Conservation (phyloP, 2,888 invertebrate species). For the Neelides folsomi region DNA sequence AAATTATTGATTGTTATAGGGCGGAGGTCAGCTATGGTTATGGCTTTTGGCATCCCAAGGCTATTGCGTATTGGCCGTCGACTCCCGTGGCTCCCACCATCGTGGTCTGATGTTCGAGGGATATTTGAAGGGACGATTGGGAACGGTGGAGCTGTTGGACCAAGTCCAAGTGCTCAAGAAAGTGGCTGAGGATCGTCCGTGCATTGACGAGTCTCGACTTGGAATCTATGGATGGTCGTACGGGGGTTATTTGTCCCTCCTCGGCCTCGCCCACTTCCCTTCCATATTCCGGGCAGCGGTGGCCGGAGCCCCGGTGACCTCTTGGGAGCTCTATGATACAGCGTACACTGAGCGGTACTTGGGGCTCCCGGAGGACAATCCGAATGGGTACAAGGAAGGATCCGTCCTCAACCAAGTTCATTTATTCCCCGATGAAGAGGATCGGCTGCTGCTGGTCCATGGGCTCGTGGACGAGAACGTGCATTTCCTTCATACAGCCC, state of each 20-base stretch:
- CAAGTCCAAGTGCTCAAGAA: constrained; percentile 87
- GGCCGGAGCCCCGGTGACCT: constrained; percentile 94
- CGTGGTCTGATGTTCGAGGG: constrained; percentile 85
- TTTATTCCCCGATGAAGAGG: constrained; percentile 73
- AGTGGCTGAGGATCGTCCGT: constrained; percentile 67
- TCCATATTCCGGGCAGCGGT: constrained; percentile 52
- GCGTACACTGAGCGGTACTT: constrained; percentile 98
- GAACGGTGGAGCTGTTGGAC: constrained; percentile 82
- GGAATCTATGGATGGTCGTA: constrained; percentile 99
- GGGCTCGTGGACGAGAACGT: constrained; percentile 98
- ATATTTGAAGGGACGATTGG: constrained; percentile 66
- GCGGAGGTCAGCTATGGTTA: constrained; percentile 77
- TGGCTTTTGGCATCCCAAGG: constrained; percentile 91
- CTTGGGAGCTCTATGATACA: constrained; percentile 95
- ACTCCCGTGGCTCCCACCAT: constrained; percentile 88
- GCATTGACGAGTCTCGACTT: constrained; percentile 80
- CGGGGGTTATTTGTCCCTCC: constrained; percentile 91
- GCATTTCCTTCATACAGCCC: constrained; percentile 91
- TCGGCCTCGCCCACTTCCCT: constrained; percentile 83
- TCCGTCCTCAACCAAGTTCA: constrained; percentile 72
- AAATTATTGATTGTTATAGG: constrained; percentile 44
- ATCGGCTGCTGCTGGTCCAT: constrained; percentile 80
- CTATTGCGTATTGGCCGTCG: constrained; percentile 88
- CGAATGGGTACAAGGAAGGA: constrained; percentile 65
- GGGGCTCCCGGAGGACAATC: constrained; percentile 66